phyloP scores from a whole-genome alignment of 2,797 vertebrate species.

The Enteromius anoplus region DNA sequence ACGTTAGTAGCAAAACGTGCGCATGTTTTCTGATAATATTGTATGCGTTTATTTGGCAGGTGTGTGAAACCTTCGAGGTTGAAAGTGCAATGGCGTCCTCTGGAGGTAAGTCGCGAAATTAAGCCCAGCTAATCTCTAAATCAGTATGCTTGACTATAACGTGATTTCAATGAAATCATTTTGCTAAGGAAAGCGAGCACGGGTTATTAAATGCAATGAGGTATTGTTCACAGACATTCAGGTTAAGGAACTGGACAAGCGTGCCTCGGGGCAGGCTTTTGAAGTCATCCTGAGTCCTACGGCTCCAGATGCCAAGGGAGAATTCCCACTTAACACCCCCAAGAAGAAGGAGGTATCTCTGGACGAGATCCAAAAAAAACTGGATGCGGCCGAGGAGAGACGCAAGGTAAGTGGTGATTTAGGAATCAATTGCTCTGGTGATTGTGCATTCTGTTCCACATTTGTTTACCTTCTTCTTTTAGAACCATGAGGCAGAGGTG shows the following conservation, averaged over 20 bases:
- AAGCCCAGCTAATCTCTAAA: neutral
- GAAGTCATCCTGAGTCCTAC: conserved; percentile 92
- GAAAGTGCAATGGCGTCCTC: conserved; percentile 69
- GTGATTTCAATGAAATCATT: conserved; percentile 24
- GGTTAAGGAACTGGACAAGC: conserved; percentile 93
- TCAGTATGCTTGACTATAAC: conserved; percentile 22
- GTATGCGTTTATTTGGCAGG: conserved; percentile 56
- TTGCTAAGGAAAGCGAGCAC: neutral
- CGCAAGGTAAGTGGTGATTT: conserved; percentile 83
- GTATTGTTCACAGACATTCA: conserved; percentile 81
- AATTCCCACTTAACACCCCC: conserved; percentile 86
- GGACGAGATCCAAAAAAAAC: conserved; percentile 93
- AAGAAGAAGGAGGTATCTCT: conserved; percentile 92
- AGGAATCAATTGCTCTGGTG: neutral
- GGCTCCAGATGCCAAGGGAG: conserved; percentile 83
- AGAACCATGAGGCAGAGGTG: conserved; percentile 90
- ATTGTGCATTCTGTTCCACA: neutral
- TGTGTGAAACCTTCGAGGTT: conserved; percentile 47
- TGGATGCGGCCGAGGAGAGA: conserved; percentile 94
- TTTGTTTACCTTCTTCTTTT: conserved; percentile 8
- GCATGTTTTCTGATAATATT: neutral
- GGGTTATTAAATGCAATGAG: neutral
- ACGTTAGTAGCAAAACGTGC: neutral
- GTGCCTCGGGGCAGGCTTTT: conserved; percentile 94
- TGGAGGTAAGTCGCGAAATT: conserved; percentile 67